phyloP scores from a whole-genome alignment of 2,888 invertebrate genomes.

The Diaphora mendica region DNA sequence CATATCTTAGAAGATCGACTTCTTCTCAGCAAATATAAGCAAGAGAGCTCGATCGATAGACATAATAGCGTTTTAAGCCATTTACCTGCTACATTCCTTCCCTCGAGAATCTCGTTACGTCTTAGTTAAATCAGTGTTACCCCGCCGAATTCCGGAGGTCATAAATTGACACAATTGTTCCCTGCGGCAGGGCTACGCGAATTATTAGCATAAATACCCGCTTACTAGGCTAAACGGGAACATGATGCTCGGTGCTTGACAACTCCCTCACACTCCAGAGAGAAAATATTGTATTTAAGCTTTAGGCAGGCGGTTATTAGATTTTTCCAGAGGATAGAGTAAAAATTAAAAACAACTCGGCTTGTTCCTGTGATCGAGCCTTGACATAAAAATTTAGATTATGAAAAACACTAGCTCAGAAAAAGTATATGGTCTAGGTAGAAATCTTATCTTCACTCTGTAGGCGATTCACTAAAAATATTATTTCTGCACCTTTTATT shows the following conservation, averaged over 20 bases:
- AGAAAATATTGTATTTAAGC: slow-evolving; percentile 45
- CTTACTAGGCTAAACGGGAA: slow-evolving; percentile 71
- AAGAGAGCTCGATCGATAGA: slow-evolving; percentile 25
- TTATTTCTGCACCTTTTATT: too few relatives aligned
- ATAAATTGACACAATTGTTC: slow-evolving; percentile 74
- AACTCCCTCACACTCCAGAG: slow-evolving; percentile 38
- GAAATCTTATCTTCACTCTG: too few relatives aligned
- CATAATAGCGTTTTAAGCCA: slow-evolving; percentile 31
- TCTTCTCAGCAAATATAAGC: slow-evolving; percentile 15
- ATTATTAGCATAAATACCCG: slow-evolving; percentile 75
- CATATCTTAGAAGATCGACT: slow-evolving; percentile 10
- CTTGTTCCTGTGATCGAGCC: slow-evolving; percentile 5
- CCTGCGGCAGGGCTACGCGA: slow-evolving; percentile 58
- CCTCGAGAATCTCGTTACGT: slow-evolving; percentile 51
- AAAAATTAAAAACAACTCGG: slow-evolving; percentile 20
- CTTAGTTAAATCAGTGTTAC: slow-evolving; percentile 66
- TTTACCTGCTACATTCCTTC: slow-evolving; percentile 38
- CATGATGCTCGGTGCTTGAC: slow-evolving; percentile 50
- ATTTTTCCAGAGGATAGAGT: slow-evolving; percentile 20
- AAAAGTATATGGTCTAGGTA: too few relatives aligned
- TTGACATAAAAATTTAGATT: too few relatives aligned
- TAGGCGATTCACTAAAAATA: too few relatives aligned
- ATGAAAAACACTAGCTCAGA: too few relatives aligned
- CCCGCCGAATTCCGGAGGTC: slow-evolving; percentile 66
- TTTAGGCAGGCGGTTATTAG: slow-evolving; percentile 10